Percentiles rank a stretch among this genome's conserved stretches.
Evolutionary conservation across 2,113 vertebrate species (phyloP).

Genomic region (Psophia crepitans): DNA sequence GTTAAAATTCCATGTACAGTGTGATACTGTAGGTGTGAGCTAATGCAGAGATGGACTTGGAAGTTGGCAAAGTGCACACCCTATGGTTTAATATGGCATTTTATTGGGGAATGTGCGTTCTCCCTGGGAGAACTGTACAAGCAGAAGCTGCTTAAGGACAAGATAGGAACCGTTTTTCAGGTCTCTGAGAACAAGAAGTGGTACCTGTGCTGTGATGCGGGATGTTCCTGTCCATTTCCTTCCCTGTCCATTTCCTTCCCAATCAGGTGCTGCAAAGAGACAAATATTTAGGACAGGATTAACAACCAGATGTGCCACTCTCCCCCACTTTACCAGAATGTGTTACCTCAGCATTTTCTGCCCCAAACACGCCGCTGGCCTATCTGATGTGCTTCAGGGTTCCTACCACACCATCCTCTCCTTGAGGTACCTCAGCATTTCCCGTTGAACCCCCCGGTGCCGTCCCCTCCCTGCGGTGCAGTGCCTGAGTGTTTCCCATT

Average conservation of each 20-base stretch:
- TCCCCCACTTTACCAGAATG: accelerated
- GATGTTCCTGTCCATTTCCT: background rate
- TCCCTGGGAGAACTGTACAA: background rate
- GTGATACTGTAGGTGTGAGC: background rate
- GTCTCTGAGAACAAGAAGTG: background rate
- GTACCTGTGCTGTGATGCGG: background rate
- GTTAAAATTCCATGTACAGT: background rate
- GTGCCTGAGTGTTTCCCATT: background rate
- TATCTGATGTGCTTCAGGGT: background rate
- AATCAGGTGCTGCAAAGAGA: background rate
- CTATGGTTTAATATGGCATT: background rate
- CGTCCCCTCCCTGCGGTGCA: no score
- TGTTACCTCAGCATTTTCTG: background rate
- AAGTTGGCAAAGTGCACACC: background rate
- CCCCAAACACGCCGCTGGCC: background rate
- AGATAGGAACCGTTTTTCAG: background rate
- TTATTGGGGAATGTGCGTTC: background rate
- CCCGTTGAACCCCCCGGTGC: background rate
- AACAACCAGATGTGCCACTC: background rate
- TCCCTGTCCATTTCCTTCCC: background rate
- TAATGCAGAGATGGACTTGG: background rate
- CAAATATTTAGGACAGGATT: background rate
- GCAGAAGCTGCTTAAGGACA: background rate
- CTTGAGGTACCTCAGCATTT: background rate
- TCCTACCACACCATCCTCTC: background rate